Evolutionary conservation across 2,113 vertebrate species (phyloP).

Genomic region (Oryzias melastigma): DNA sequence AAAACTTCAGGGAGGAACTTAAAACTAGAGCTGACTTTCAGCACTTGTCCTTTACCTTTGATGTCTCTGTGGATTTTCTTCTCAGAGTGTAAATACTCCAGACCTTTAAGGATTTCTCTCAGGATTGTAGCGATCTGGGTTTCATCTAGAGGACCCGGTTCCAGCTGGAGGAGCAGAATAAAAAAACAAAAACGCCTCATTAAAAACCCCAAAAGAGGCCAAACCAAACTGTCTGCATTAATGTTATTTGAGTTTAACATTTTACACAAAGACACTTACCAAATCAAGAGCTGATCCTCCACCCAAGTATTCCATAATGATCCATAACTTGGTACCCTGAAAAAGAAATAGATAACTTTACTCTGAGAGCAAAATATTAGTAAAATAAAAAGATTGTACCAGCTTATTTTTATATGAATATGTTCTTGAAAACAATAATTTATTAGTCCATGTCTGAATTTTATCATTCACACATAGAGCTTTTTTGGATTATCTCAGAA

Average conservation of each 20-base stretch:
- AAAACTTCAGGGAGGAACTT: conserved; percentile 1
- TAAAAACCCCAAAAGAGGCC: neutral
- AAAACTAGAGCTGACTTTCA: neutral
- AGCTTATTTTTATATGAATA: too few species aligned
- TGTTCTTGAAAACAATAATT: too few species aligned
- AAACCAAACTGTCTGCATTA: neutral
- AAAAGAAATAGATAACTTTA: conserved; percentile 22
- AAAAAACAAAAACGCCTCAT: neutral
- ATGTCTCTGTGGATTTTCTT: conserved; percentile 99
- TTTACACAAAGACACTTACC: conserved; percentile 74
- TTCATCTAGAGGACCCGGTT: conserved; percentile 92
- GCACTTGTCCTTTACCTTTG: conserved; percentile 81
- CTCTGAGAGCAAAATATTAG: neutral
- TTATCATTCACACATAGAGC: too few species aligned
- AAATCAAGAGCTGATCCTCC: conserved; percentile 94
- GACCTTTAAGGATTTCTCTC: conserved; percentile 95
- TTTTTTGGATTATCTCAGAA: too few species aligned
- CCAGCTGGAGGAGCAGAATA: conserved; percentile 77
- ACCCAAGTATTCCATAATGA: conserved; percentile 97
- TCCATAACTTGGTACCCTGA: conserved; percentile 96
- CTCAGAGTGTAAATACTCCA: conserved; percentile 97
- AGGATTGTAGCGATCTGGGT: conserved; percentile 95
- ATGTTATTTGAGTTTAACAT: neutral
- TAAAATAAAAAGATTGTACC: too few species aligned
- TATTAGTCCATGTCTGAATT: too few species aligned